These are phyloP conservation scores for Steinernema scapterisci DNA, from an alignment of 2,888 invertebrate genomes.

Conservation along the genomic window DNA sequence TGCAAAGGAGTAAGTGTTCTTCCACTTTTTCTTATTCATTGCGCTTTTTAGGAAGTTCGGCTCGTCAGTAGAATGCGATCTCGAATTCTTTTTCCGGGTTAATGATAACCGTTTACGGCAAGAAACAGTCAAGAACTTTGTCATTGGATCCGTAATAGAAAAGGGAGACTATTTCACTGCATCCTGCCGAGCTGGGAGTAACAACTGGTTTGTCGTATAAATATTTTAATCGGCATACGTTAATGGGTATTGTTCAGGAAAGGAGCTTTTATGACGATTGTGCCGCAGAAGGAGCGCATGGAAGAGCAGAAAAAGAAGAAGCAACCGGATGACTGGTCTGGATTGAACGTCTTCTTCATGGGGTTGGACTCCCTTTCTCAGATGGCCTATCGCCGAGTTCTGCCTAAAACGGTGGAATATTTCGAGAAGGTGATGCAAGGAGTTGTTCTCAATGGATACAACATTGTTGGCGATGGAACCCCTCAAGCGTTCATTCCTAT, in stretches of 20 bases:
- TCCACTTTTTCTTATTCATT: neutral
- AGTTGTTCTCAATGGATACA: slow-evolving; percentile 67
- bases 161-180: slow-evolving; percentile 41
- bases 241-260: no score
- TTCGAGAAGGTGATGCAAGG: slow-evolving; percentile 68
- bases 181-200: slow-evolving; percentile 34
- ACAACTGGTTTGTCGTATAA: slow-evolving; percentile 35
- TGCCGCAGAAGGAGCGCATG: slow-evolving; percentile 31
- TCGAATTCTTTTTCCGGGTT: slow-evolving; percentile 41
- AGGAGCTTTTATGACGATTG: slow-evolving; percentile 42
- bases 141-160: slow-evolving; percentile 41
- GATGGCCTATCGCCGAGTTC: slow-evolving; percentile 79
- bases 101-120: slow-evolving; percentile 40
- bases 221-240: neutral
- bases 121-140: slow-evolving; percentile 34
- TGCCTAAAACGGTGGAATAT: slow-evolving; percentile 79
- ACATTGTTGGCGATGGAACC: slow-evolving; percentile 70
- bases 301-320: slow-evolving; percentile 26
- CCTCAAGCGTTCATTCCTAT: slow-evolving; percentile 70
- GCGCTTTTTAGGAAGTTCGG: neutral
- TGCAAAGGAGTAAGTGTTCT: slow-evolving; percentile 37
- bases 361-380: slow-evolving; percentile 86
- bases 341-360: slow-evolving; percentile 67
- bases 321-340: slow-evolving; percentile 32
- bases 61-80: slow-evolving; percentile 34